These are phyloP conservation scores for Acomys russatus DNA, from an alignment of 2,797 vertebrate species.

Conservation along the genomic window DNA sequence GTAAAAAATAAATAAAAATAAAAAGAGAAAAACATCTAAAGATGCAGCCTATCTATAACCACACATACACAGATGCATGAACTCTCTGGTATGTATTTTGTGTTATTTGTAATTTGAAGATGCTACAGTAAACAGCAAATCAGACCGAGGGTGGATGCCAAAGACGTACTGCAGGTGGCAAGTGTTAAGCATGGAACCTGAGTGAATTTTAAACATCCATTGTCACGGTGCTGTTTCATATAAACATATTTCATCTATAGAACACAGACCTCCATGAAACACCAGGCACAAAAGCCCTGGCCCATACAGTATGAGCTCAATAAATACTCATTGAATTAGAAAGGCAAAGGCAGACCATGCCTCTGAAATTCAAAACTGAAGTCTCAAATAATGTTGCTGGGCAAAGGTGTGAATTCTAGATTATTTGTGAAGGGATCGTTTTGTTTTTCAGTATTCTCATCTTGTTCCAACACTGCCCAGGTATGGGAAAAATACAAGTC, in stretches of 20 bases:
- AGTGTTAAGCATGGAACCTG: not conserved
- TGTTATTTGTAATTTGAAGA: not conserved
- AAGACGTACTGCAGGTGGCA: not conserved
- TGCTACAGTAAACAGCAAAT: not conserved
- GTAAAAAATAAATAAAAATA: not conserved
- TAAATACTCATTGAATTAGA: not conserved
- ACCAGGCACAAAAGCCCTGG: not conserved
- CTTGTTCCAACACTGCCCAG: slow-evolving; percentile 30
- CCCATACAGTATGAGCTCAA: not conserved
- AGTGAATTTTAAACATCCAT: not conserved
- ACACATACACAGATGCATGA: not conserved
- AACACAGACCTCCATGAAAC: not conserved
- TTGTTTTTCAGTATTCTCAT: not conserved
- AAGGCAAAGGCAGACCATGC: not conserved
- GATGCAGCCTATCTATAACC: not conserved
- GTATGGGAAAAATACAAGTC: slow-evolving; percentile 44
- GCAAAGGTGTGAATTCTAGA: not conserved
- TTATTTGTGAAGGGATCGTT: not conserved
- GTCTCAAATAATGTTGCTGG: slow-evolving; percentile 20
- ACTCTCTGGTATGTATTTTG: not conserved
- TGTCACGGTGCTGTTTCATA: not conserved
- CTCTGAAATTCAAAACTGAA: slow-evolving; percentile 50
- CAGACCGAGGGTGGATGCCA: not conserved
- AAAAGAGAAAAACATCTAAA: not conserved
- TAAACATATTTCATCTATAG: not conserved